Evolutionary conservation across 2,797 vertebrate genomes (phyloP), one percentile per base, ranked within the genome.

Genomic region (Sternarchorhynchus goeldii): DNA sequence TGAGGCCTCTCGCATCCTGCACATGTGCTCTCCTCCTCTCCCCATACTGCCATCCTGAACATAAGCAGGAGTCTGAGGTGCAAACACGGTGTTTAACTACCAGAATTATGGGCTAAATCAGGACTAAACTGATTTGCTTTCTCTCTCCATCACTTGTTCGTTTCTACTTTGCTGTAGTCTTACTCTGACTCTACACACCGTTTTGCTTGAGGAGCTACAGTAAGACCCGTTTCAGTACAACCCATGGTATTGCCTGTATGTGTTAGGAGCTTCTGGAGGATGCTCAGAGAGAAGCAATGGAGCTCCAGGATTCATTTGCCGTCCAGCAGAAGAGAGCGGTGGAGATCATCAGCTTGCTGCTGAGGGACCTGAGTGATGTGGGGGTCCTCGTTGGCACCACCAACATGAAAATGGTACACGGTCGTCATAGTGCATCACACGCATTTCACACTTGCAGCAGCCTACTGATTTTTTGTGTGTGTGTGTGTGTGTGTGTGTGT

Each of bases 301-400:
- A 97, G 87, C 81, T 97, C 31, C 95, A 97, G 86, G 96, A 98
- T 84, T 90, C 96, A 62, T 94, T 92, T 74, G 93, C 94, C 75
- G 94, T 96, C 67, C 96, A 97, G 91, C 96, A 93, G 86, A 96
- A 95, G 87, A 91, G 95, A 83, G 94, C 95, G 0, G 91, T 93
- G 0, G 95, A 97, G 84, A 94, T 96, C 80, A 90, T 98, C 63
- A 95, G 94, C 86, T 87, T 97, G 87, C 91, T 97, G 82, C 87
- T 96, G 53, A 92, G 95, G 64, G 96, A 97, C 69, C 92, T 97
- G 79, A 92, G 92, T 0, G 95, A 98, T 88, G 95, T 97, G 0
- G 96, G 95, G 1, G 90, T 92, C 45, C 93, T 95, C 84, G 95
- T 96, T 2, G 94, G 94, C 34, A 95, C 92, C 75, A 92, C 93